Conservation (phyloP, 2,797 vertebrate species). For the Eulemur mongoz region DNA sequence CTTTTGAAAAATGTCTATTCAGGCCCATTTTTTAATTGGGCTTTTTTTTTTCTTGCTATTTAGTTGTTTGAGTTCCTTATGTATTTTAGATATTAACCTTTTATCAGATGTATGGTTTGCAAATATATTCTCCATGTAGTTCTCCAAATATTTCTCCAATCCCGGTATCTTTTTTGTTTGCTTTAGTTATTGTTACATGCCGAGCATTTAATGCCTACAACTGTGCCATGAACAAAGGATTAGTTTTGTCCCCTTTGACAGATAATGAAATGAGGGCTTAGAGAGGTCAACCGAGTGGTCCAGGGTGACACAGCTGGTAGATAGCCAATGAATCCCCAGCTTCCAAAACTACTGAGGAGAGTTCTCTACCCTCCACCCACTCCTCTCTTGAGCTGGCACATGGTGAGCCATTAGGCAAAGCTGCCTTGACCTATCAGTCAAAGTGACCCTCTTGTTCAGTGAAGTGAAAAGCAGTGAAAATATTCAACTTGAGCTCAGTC, state of each 20-base stretch:
- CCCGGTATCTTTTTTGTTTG: background rate
- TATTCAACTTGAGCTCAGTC: background rate
- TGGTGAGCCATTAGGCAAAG: background rate
- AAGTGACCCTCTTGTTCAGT: slow-evolving; percentile 10
- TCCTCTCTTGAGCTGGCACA: background rate
- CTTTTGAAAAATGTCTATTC: background rate
- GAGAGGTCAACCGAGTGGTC: slow-evolving; percentile 23
- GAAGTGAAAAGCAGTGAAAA: slow-evolving; percentile 40
- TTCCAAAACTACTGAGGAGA: slow-evolving; percentile 12
- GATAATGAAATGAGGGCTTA: slow-evolving; percentile 31
- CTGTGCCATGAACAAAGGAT: background rate
- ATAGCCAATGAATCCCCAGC: background rate
- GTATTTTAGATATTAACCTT: background rate
- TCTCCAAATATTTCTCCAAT: background rate
- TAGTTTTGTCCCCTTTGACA: slow-evolving; percentile 31
- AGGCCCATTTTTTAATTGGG: background rate
- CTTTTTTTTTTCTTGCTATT: background rate
- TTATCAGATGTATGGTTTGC: background rate
- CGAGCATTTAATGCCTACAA: background rate
- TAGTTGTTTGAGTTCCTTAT: background rate
- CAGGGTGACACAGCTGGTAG: background rate
- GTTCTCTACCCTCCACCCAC: background rate
- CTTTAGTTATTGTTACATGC: background rate
- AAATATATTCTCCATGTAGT: background rate
- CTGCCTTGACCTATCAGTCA: background rate